Evolutionary conservation across 2,797 vertebrate genomes (phyloP).

Genomic region (Anabacerthia variegaticeps): DNA sequence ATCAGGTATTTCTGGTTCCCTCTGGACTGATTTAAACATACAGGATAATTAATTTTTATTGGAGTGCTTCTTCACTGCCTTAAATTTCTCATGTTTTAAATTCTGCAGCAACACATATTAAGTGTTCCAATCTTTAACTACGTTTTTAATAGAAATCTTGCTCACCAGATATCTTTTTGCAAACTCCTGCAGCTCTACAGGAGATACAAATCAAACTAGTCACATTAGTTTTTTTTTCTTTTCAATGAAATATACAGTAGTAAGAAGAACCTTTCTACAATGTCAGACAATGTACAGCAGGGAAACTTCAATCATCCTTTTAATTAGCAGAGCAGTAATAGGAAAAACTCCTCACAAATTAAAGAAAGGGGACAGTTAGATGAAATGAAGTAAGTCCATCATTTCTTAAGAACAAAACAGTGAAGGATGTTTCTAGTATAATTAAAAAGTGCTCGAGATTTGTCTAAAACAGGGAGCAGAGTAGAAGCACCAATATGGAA

Average conservation of each 20-base stretch:
- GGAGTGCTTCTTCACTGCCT: slow-evolving; percentile 46
- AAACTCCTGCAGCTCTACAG: slow-evolving; percentile 55
- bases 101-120: slow-evolving; percentile 64
- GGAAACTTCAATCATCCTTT: slow-evolving; percentile 49
- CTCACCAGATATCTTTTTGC: slow-evolving; percentile 44
- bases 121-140: slow-evolving; percentile 62
- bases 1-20: slow-evolving; percentile 71
- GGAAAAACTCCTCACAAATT: slow-evolving; percentile 38
- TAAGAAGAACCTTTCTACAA: neutral
- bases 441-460: slow-evolving; percentile 42
- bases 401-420: slow-evolving; percentile 36
- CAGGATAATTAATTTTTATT: slow-evolving; percentile 66
- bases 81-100: slow-evolving; percentile 68
- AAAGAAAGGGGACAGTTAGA: slow-evolving; percentile 22
- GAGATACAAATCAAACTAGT: slow-evolving; percentile 60
- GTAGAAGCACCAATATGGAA: neutral
- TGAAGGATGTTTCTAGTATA: neutral
- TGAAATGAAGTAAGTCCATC: slow-evolving; percentile 27
- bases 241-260: slow-evolving; percentile 17
- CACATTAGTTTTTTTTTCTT: neutral
- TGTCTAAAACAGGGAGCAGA: neutral
- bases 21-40: slow-evolving; percentile 67
- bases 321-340: slow-evolving; percentile 51
- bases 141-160: slow-evolving; percentile 66
- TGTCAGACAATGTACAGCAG: slow-evolving; percentile 25